Evolutionary conservation across 2,113 vertebrate species (phyloP), one percentile per base, ranked within the genome.

Genomic region (Erythrocercus mccallii): DNA sequence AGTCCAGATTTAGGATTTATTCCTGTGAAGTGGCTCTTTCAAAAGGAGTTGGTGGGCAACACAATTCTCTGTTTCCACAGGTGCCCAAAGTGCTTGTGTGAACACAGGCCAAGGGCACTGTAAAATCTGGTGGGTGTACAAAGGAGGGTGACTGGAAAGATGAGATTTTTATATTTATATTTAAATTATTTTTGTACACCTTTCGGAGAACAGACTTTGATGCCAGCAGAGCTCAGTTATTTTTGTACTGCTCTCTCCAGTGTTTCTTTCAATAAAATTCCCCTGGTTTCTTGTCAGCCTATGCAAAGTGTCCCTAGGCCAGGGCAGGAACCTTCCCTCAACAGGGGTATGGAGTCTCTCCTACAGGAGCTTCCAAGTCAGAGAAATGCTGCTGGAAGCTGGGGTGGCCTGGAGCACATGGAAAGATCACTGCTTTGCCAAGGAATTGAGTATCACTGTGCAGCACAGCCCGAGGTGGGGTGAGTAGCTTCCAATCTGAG

Each of bases 191-290:
- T 97, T 92, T 97, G 76, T 66, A 86, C 38, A 30, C 78, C 42
- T 94, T 61, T 73, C 20, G 50, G 83, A 62, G 50, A 50, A 91
- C 22, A 44, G 58, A 58, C 61, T 92, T 54, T 4, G 87, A 51
- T 51, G 35, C 31, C 64, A 90, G 50, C 85, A 21, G 19, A 94
- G 88, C 70, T 76, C 69, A 81, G 33, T 97, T 97, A 97, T 74
- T 97, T 97, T 97, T 96, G 72, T 94, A 94, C 72, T 35, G 40
- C 83, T 69, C 17, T 72, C 61, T 84, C n/a, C 50, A 13, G 45
- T 35, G 54, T 85, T 96, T 38, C 33, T 85, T 93, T 91, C 77
- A 98, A 98, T 98, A 98, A 98, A 98, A 89, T 54, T 28, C 33
- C 57, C 24, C 25, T 83, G 40, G 15, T 95, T 76, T 94, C 96